Evolutionary conservation across 2,113 vertebrate species (phyloP), one percentile per base, ranked within the genome.

Genomic region (Nerophis lumbriciformis): DNA sequence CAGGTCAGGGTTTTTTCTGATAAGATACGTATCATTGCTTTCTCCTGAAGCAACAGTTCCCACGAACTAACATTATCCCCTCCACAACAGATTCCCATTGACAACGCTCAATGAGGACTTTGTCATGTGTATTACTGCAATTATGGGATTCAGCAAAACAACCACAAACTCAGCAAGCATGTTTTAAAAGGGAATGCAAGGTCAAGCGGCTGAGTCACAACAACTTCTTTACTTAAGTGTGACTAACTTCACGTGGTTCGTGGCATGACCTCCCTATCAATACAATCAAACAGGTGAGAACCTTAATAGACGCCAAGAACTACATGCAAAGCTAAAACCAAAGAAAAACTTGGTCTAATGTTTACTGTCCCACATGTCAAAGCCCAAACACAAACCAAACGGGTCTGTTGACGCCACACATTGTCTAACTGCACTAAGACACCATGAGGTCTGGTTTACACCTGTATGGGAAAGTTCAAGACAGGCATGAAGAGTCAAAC

Each of bases 41-140:
- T 78, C 68, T 65, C 78, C 73, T 78, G 77, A 81, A 75, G 45
- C 65, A 73, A 54, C 65, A 76, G 64, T 81, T 86, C 74, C 83
- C 84, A 69, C 73, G 69, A 81, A 71, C 72, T 70, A 82, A 80
- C 72, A 62, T 42, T 1, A 8, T 49, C 39, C 63, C 60, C 50
- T 55, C 63, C 42, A 73, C 69, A 82, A 76, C 80, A 82, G 66
- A 59, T 79, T 78, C 76, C 74, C 70, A 78, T 81, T 83, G 72
- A 77, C 59, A 53, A 56, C 16, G 6, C 56, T 85, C 79, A 87
- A 85, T 84, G 84, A 83, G 50, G 71, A 88, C 82, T 79, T 88
- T 88, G 80, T 88, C 72, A 72, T 74, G 75, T 63, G 76, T 66
- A 79, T 81, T 68, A 39, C 65, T 51, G 61, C 50, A 37, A 78